phyloP scores from a whole-genome alignment of 2,797 vertebrate genomes.

The Sebastolobus altivelis region DNA sequence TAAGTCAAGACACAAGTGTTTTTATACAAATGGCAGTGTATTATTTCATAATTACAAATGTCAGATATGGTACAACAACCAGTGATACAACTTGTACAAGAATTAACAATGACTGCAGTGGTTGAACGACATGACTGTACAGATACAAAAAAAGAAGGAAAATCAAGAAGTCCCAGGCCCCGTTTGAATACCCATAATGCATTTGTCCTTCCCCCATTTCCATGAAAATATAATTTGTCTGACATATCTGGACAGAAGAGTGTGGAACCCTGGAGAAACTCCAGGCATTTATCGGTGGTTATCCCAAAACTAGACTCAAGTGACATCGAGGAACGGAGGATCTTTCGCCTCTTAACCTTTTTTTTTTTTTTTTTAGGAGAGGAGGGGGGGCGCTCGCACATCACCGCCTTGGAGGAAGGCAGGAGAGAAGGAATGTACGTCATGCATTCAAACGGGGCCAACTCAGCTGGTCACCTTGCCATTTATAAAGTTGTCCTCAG shows the following conservation, averaged over 20 bases:
- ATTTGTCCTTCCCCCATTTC: conserved; percentile 41
- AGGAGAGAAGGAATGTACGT: conserved; percentile 59
- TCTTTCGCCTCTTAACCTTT: conserved; percentile 22
- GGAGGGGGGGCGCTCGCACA: conserved; percentile 7
- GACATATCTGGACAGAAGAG: conserved; percentile 41
- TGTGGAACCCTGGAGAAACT: conserved; percentile 20
- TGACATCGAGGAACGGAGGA: conserved; percentile 45
- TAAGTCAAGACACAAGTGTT: conserved; percentile 68
- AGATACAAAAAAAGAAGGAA: conserved; percentile 75
- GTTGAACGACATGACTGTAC: conserved; percentile 88
- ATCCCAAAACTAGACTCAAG: conserved; percentile 46
- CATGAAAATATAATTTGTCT: conserved; percentile 38
- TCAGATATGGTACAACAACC: conserved; percentile 88
- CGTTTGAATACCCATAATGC: conserved; percentile 68
- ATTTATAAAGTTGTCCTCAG: conserved; percentile 79
- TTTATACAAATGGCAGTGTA: conserved; percentile 89
- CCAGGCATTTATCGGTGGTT: conserved; percentile 29
- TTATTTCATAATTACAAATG: conserved; percentile 92
- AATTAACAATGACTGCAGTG: conserved; percentile 90
- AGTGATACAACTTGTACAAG: conserved; percentile 89
- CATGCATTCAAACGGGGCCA: conserved; percentile 72
- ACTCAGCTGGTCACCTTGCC: conserved; percentile 74
- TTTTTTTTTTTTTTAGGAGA: no score
- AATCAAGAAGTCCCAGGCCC: conserved; percentile 73
- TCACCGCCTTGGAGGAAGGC: conserved; percentile 37